Percentiles rank a stretch among this genome's conserved stretches.
phyloP scores from a whole-genome alignment of 1,140 invertebrate species.

The Diachasmimorpha longicaudata region DNA sequence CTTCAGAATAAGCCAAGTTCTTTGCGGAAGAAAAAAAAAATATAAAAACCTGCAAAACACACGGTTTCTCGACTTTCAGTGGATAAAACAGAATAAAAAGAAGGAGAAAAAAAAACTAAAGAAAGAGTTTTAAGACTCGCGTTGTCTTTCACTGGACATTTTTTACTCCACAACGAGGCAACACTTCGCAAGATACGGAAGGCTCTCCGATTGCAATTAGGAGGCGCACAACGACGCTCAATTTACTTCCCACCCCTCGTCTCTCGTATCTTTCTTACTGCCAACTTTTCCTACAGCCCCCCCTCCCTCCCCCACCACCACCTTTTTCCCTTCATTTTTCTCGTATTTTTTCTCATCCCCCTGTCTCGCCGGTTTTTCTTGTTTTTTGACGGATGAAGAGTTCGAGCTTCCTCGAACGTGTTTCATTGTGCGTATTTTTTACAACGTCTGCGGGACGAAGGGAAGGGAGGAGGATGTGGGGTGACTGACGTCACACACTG shows the following conservation, averaged over 20 bases:
- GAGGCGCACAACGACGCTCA: not conserved
- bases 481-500: constrained; percentile 10
- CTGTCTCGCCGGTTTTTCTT: not conserved
- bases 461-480: not conserved
- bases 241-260: not conserved
- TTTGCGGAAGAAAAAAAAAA: not conserved
- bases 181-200: not conserved
- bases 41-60: not conserved
- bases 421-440: constrained; percentile 7
- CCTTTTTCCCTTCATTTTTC: not conserved
- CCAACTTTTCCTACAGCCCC: not conserved
- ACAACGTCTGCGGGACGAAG: not conserved
- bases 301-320: no score
- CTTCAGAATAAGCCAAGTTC: not conserved
- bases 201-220: constrained; percentile 26
- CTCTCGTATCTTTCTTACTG: not conserved
- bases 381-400: not conserved
- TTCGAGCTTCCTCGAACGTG: not conserved
- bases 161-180: not conserved
- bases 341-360: no score
- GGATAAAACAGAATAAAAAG: not conserved
- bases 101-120: not conserved
- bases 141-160: constrained; percentile 23
- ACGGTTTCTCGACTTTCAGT: constrained; percentile 23
- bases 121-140: not conserved